phyloP scores from a whole-genome alignment of 1,140 invertebrate species.

The Trachymyrmex septentrionalis region DNA sequence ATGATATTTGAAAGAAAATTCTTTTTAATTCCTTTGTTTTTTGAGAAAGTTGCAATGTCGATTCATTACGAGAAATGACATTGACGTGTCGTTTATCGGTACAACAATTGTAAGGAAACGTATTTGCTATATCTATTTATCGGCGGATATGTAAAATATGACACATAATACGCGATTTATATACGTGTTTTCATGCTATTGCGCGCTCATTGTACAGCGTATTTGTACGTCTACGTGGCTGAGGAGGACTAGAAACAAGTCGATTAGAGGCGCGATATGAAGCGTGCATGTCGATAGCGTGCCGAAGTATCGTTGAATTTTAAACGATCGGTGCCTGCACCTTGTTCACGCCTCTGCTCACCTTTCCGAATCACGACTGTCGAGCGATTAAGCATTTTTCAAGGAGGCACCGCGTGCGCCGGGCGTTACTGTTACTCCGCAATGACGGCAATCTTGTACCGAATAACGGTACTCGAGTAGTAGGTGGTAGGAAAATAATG shows the following conservation, averaged over 20 bases:
- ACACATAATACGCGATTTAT: conserved; percentile 72
- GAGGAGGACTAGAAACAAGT: conserved; percentile 15
- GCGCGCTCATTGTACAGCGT: conserved; percentile 60
- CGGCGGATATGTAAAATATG: conserved; percentile 63
- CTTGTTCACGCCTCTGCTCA: conserved; percentile 47
- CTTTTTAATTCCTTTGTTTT: background rate
- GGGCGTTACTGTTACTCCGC: conserved; percentile 33
- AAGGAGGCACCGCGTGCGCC: background rate
- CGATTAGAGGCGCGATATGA: conserved; percentile 51
- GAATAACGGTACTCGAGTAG: conserved; percentile 33
- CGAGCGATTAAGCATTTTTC: conserved; percentile 45
- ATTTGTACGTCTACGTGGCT: conserved; percentile 58
- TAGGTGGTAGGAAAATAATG: conserved; percentile 30
- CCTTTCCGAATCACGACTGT: conserved; percentile 47
- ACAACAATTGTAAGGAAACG: conserved; percentile 14
- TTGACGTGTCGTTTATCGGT: conserved; percentile 57
- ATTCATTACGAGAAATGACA: conserved; percentile 78
- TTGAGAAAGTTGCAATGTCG: conserved; percentile 81
- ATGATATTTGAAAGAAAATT: background rate
- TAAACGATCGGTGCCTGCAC: conserved; percentile 46
- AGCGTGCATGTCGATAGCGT: conserved; percentile 44
- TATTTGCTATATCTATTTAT: conserved; percentile 62
- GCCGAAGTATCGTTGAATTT: conserved; percentile 47
- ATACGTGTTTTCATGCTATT: conserved; percentile 66
- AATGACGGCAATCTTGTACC: conserved; percentile 34